Conservation (phyloP, 53 echinoderm and acorn worm species). For the Holothuria leucospilota region DNA sequence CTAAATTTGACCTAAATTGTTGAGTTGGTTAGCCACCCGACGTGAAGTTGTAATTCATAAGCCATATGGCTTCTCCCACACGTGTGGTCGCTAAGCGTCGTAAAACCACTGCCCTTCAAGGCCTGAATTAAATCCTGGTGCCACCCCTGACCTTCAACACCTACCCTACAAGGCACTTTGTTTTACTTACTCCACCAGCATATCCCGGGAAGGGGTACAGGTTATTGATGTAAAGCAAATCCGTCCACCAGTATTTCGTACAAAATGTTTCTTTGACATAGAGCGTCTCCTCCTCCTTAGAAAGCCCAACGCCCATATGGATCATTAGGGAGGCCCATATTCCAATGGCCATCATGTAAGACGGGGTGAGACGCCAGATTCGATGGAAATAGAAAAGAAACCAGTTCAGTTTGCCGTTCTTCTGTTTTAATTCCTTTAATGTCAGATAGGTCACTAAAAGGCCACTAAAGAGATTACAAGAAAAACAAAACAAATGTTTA, state of each 20-base stretch:
- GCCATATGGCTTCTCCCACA: too few relatives aligned
- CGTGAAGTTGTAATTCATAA: too few relatives aligned
- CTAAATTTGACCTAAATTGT: too few relatives aligned
- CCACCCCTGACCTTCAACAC: too few relatives aligned
- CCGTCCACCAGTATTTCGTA: slow-evolving; percentile 62
- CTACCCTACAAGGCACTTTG: background rate
- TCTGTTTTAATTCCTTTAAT: slow-evolving; percentile 40
- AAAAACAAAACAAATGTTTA: too few relatives aligned
- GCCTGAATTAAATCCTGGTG: too few relatives aligned
- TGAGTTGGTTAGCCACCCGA: too few relatives aligned
- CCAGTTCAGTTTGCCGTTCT: slow-evolving; percentile 56
- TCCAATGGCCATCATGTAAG: slow-evolving; percentile 57
- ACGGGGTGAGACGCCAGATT: slow-evolving; percentile 71
- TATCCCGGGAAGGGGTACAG: slow-evolving; percentile 60
- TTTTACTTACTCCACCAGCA: background rate
- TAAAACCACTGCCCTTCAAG: too few relatives aligned
- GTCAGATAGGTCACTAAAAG: slow-evolving; percentile 63
- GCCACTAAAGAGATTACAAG: too few relatives aligned
- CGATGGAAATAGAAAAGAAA: slow-evolving; percentile 75
- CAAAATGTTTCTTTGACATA: background rate
- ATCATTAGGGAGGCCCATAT: slow-evolving; percentile 37
- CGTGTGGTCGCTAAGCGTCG: too few relatives aligned
- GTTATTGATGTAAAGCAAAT: slow-evolving; percentile 66
- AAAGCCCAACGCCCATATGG: slow-evolving; percentile 51
- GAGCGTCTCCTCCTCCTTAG: background rate